Percentiles rank a stretch among this genome's conserved stretches.
Evolutionary conservation across 2,888 invertebrate species (phyloP).

Genomic region (Lithophane leautieri): DNA sequence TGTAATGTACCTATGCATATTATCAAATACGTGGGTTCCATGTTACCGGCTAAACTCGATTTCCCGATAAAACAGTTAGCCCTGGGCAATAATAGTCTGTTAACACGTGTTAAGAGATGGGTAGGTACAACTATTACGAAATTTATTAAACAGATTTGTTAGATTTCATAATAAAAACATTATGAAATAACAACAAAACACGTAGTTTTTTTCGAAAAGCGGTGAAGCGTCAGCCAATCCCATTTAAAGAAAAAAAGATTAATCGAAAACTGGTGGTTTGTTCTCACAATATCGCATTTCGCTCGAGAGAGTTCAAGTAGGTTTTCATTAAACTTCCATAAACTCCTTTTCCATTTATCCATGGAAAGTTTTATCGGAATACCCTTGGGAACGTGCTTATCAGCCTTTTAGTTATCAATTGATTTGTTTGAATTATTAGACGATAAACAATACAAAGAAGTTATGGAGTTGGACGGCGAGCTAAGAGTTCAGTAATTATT

Average conservation of each 20-base stretch:
- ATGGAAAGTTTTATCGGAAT: conserved; percentile 20
- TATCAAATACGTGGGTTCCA: background rate
- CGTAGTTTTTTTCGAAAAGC: too few species aligned
- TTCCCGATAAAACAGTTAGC: background rate
- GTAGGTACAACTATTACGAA: too few species aligned
- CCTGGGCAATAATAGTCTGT: background rate
- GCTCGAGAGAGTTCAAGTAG: conserved; percentile 20
- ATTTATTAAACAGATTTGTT: too few species aligned
- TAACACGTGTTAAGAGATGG: background rate
- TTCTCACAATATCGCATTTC: conserved; percentile 16
- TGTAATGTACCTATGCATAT: background rate
- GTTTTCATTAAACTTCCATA: conserved; percentile 35
- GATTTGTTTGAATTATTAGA: conserved; percentile 31
- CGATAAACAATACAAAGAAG: background rate
- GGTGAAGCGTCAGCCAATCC: background rate
- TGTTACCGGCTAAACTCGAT: background rate
- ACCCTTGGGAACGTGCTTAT: conserved; percentile 20
- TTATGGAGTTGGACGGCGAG: background rate
- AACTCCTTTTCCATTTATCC: conserved; percentile 21
- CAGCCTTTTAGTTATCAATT: conserved; percentile 37
- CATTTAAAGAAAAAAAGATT: background rate
- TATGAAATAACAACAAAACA: too few species aligned
- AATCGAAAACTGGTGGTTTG: conserved; percentile 17
- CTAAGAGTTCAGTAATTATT: background rate
- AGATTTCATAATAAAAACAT: too few species aligned